These are phyloP conservation scores for Sarotherodon lohbergeri DNA, from an alignment of 2,113 vertebrate genomes.

Conservation along the genomic window DNA sequence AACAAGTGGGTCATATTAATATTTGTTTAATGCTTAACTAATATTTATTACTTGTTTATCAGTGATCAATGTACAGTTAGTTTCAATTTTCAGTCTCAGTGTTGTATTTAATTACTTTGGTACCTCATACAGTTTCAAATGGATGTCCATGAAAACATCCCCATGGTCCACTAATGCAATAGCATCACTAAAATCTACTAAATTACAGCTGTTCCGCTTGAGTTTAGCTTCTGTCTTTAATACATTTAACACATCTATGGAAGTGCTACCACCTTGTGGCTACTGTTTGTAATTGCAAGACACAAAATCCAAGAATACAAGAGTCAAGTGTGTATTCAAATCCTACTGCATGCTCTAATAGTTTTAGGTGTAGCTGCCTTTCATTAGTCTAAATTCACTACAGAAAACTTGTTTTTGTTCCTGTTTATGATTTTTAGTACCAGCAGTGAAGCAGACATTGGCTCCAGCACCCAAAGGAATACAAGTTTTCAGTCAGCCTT, in stretches of 20 bases:
- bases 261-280: slow-evolving; percentile 42
- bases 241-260: background rate
- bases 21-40: background rate
- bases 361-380: background rate
- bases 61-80: background rate
- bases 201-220: background rate
- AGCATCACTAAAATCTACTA: background rate
- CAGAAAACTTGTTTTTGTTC: background rate
- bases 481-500: slow-evolving; percentile 65
- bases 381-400: background rate
- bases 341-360: background rate
- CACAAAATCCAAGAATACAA: background rate
- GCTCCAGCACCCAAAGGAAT: slow-evolving; percentile 79
- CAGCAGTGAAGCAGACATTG: slow-evolving; percentile 79
- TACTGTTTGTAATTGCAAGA: background rate
- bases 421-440: slow-evolving; percentile 49
- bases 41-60: background rate
- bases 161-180: background rate
- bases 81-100: background rate
- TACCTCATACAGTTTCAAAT: background rate
- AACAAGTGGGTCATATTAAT: slow-evolving; percentile 70
- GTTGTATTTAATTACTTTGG: background rate
- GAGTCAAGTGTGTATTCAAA: background rate
- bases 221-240: background rate
- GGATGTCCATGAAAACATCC: background rate